Percentiles rank a stretch among this genome's conserved stretches.
phyloP scores from a whole-genome alignment of 2,888 invertebrate genomes.

The Nipponacmea schrenckii region DNA sequence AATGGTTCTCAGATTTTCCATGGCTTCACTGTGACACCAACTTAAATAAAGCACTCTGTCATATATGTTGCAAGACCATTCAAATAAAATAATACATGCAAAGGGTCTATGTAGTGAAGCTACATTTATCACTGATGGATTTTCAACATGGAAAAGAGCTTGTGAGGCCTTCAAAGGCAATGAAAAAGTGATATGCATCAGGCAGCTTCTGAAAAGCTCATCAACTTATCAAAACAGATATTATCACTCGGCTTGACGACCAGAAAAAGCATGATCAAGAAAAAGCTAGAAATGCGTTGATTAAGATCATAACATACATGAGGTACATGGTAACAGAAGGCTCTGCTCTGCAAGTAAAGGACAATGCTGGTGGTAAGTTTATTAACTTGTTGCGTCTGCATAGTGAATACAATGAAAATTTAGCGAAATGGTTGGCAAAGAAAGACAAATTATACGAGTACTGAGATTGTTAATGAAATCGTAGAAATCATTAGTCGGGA shows the following conservation, averaged over 20 bases:
- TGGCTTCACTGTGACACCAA: constrained; percentile 2
- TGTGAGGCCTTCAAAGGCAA: too few relatives aligned
- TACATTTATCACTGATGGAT: too few relatives aligned
- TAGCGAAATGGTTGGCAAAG: background rate
- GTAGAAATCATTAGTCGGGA: background rate
- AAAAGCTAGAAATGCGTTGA: too few relatives aligned
- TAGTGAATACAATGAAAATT: background rate
- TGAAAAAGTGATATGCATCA: too few relatives aligned
- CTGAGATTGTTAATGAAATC: background rate
- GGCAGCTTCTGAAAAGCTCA: too few relatives aligned
- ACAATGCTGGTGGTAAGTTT: background rate
- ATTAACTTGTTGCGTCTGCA: background rate
- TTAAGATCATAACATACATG: too few relatives aligned
- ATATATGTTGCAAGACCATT: background rate
- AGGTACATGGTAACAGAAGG: too few relatives aligned
- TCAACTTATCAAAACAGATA: too few relatives aligned
- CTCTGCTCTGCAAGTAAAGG: too few relatives aligned
- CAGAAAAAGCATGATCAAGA: too few relatives aligned
- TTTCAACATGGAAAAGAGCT: too few relatives aligned
- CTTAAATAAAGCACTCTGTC: background rate
- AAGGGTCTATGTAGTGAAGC: background rate
- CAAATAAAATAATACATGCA: background rate
- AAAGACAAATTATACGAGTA: background rate
- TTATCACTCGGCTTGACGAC: too few relatives aligned
- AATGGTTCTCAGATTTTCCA: constrained; percentile 1